Evolutionary conservation across 2,797 vertebrate genomes (phyloP), one percentile per base, ranked within the genome.

Genomic region (Melanogrammus aeglefinus): DNA sequence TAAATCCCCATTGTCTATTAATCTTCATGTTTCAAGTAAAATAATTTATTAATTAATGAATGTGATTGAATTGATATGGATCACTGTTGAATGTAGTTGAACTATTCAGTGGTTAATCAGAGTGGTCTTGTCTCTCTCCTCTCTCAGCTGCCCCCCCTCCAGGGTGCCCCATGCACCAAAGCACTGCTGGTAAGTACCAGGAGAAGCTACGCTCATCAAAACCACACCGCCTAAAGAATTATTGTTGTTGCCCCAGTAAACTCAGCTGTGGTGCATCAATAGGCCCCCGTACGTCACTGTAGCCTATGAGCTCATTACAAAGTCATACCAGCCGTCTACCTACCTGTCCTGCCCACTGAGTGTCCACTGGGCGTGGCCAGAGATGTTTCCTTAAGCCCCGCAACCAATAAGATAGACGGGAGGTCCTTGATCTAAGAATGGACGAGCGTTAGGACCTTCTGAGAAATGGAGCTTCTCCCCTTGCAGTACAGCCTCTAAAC

Each of bases 131-230:
- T 24, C 24, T 81, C 5, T 75, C 13, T 6, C 27, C 38, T 0
- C 6, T 29, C 38, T 0, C 6, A 91, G 91, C 70, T 29, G 80
- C 86, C 36, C 82, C 89, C 1, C 89, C 90, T 3, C n/a, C 83
- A 27, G 86, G 85, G 66, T 91, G 90, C 4, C 90, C 88, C 63
- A 89, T 91, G 91, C 89, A 91, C 66, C 85, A 87, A 24, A 79
- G 86, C 16, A 38, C 12, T 24, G 63, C 35, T 63, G 77, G 77
- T 78, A 39, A 16, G 72, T 74, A 35, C 8, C 6, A 63, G 57
- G 6, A 63, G 1, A 63, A 57, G 16, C 51, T 47, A 36, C 38
- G 1, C 38, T 10, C 9, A 39, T 39, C 38, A 39, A 39, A 39
- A 39, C 9, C 38, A 9, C 38, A 39, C 9, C 14, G 39, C 39